Base-by-base conservation (phyloP, 2,888 invertebrate species). In the Agriopis marginaria region DNA sequence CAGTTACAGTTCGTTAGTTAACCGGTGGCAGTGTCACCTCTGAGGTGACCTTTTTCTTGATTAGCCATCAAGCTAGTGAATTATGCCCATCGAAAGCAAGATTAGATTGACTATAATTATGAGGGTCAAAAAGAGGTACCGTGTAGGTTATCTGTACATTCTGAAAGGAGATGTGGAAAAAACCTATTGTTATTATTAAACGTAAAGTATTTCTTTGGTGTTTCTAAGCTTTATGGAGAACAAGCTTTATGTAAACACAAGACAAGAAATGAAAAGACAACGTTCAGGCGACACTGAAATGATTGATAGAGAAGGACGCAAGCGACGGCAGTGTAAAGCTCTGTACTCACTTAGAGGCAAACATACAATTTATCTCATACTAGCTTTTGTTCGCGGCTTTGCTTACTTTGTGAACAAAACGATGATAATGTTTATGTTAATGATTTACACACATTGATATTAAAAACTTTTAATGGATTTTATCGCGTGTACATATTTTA, bases 251-350 rank as follows among this genome's bases (percentile, higher is more conserved):
- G 58, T 54, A 53, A 47, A 59, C 50, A 61, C 32, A 62, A 64
- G 44, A 64, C 49, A 68, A 58, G 44, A 70, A 53, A 70, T 54
- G 63, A 63, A 69, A 65, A 65, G 69, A 61, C 55, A 65, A 65
- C 60, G 59, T 42, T 58, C n/a, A 39, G 51, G 17, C 40, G 42
- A 44, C 59, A 53, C 51, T 65, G 61, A 70, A 51, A 58, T 62
- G 56, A 60, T 64, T 64, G 60, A 68, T 23, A 14, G 58, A 14
- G 51, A 23, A 50, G 51, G 56, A n/a, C 17, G 61, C 14, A 12
- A 49, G 7, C 11, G 7, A 39, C 14, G 40, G 53, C 32, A 39
- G 11, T 45, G 17, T 58, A 32, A 58, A 58, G 58, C 58, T 58
- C 12, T 23, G 45, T 45, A 45, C 32, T n/a, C 45, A 58, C 45